Evolutionary conservation across 2,797 vertebrate genomes (phyloP), one percentile per base, ranked within the genome.

Genomic region (Nannoperca obscura): DNA sequence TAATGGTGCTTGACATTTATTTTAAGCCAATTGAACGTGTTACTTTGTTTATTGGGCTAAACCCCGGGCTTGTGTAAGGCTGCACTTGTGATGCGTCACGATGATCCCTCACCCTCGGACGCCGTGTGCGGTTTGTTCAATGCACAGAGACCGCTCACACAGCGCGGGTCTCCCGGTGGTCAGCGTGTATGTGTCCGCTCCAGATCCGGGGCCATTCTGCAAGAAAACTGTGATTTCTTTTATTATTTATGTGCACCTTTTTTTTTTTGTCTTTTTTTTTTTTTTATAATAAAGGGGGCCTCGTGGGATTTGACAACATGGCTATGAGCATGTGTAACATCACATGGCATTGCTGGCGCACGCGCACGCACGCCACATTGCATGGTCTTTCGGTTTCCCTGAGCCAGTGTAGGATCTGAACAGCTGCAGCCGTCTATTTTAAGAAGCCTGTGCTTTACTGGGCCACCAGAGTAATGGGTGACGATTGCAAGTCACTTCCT

Each of bases 371-470:
- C 61, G 53, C 46, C 68, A 40, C 63, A 62, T 42, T 73, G 84
- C 81, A 30, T 81, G 85, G 85, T 70, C 84, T 81, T 81, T 74
- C 80, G 78, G 79, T 53, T 78, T 85, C 66, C 74, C 55, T 17
- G 81, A 78, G 86, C 88, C 85, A 82, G 78, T 90, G 87, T 91
- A 92, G 83, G 91, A 91, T 88, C 79, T 81, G 88, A 93, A 93
- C 93, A 94, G 92, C 92, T 95, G 93, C 93, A 91, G 82, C 76
- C 72, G 78, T 85, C 94, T 94, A 93, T 94, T 94, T 94, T 93
- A 90, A 74, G 89, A 69, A 82, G 81, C 73, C 53, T 70, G 86
- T 79, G 86, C 86, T 85, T 89, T 84, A 82, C 85, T 88, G 42
- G 85, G 88, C 74, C 89, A 86, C 78, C 71, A 44, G 89, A 86